Percentiles rank a stretch among this genome's conserved stretches.
Evolutionary conservation across 2,113 vertebrate genomes (phyloP).

Genomic region (Sterrhoptilus dennistouni): DNA sequence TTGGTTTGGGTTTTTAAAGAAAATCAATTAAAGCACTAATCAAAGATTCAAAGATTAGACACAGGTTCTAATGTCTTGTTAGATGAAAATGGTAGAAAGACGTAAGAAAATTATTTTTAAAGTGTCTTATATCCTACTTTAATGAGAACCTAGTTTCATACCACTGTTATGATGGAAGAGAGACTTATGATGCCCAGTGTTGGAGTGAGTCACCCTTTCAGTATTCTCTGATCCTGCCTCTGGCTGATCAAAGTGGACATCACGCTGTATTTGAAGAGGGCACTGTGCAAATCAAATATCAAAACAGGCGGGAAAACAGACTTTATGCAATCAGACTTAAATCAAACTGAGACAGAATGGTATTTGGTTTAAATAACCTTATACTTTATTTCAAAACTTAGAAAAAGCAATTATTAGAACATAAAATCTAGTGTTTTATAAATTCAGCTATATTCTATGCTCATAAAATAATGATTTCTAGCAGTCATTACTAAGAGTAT

Average conservation of each 20-base stretch:
- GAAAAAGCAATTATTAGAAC: not conserved
- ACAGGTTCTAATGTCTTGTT: not conserved
- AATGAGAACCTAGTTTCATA: not conserved
- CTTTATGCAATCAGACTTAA: not conserved
- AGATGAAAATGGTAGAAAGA: not conserved
- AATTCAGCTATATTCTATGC: not conserved
- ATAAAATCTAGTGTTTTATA: not conserved
- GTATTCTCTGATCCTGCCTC: not conserved
- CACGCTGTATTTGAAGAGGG: accelerated
- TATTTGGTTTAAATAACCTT: not conserved
- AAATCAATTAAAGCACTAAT: not conserved
- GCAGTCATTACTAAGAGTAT: not conserved
- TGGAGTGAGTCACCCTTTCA: not conserved
- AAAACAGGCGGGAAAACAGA: not conserved
- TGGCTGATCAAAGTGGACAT: not conserved
- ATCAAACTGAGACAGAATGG: not conserved
- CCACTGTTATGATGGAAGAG: not conserved
- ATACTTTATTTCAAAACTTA: constrained; percentile 6
- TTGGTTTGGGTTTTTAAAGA: not conserved
- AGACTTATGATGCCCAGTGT: not conserved
- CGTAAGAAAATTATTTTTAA: not conserved
- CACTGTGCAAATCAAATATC: no score
- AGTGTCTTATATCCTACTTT: not conserved
- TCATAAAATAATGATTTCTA: not conserved
- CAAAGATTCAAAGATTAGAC: not conserved